Conservation (phyloP, 2,888 invertebrate genomes). For the Sylvicola cinctus region DNA sequence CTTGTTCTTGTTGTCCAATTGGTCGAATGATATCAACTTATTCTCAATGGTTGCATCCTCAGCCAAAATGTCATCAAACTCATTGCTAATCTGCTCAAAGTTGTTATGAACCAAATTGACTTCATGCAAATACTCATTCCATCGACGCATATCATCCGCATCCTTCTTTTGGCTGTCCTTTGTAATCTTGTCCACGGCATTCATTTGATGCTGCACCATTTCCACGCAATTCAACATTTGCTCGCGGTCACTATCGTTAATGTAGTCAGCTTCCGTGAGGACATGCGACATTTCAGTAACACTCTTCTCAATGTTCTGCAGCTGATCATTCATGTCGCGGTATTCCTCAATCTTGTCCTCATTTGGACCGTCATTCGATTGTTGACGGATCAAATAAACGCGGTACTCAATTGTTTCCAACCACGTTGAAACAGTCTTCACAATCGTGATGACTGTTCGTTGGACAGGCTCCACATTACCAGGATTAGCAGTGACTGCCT, state of each 20-base stretch:
- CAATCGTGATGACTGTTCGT: constrained; percentile 47
- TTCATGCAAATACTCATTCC: constrained; percentile 47
- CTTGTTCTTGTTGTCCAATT: constrained; percentile 44
- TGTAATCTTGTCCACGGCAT: constrained; percentile 46
- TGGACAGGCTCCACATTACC: constrained; percentile 34
- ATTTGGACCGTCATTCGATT: constrained; percentile 34
- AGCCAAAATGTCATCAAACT: constrained; percentile 14
- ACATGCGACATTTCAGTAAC: constrained; percentile 39
- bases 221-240: constrained; percentile 34
- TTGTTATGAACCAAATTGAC: constrained; percentile 26
- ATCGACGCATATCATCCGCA: constrained; percentile 39
- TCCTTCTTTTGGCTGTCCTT: constrained; percentile 33
- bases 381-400: constrained; percentile 39
- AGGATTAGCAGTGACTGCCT: constrained; percentile 9
- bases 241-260: constrained; percentile 24
- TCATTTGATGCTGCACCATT: constrained; percentile 42
- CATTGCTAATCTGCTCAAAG: constrained; percentile 14
- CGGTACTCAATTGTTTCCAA: constrained; percentile 67
- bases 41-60: constrained; percentile 42
- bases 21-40: constrained; percentile 47
- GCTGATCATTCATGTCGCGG: constrained; percentile 40
- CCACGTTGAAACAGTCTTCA: constrained; percentile 68
- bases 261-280: constrained; percentile 28
- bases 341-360: constrained; percentile 37
- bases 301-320: constrained; percentile 42